A percentile compares a stretch with the other conserved stretches of the same genome.
Evolutionary conservation across 2,113 vertebrate species (phyloP).

Genomic region (Ardeotis arabs): DNA sequence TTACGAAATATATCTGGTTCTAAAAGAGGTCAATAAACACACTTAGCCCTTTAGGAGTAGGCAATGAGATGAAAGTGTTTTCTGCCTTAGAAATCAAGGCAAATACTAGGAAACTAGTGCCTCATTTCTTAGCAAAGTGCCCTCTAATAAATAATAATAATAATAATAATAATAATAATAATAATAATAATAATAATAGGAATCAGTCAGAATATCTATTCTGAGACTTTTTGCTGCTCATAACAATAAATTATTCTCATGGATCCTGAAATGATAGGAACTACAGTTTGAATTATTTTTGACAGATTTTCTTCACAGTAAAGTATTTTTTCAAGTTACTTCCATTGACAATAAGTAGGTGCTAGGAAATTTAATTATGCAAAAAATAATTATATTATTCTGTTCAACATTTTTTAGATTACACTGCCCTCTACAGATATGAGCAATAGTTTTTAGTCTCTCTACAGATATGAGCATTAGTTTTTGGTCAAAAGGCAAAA

Average conservation of each 20-base stretch:
- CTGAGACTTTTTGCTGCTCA: background rate
- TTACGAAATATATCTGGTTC: background rate
- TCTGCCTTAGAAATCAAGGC: background rate
- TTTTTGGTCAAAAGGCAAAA: background rate
- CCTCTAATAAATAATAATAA: background rate
- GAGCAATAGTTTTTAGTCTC: background rate
- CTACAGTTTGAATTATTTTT: background rate
- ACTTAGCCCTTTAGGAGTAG: background rate
- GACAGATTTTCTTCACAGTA: background rate
- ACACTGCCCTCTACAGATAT: constrained; percentile 43
- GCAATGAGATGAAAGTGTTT: background rate
- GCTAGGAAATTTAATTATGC: background rate
- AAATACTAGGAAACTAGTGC: background rate
- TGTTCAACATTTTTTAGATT: background rate
- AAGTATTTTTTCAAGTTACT: background rate
- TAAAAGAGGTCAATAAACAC: background rate
- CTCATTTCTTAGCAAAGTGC: background rate
- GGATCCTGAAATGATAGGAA: background rate
- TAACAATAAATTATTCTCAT: background rate
- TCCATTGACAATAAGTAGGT: background rate
- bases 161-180: background rate
- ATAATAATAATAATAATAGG: background rate
- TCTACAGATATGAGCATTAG: background rate
- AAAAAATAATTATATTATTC: background rate
- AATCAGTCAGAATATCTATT: background rate